Percentiles rank a stretch among this genome's conserved stretches.
Conservation (phyloP, 2,113 vertebrate genomes). For the Pollachius pollachius region DNA sequence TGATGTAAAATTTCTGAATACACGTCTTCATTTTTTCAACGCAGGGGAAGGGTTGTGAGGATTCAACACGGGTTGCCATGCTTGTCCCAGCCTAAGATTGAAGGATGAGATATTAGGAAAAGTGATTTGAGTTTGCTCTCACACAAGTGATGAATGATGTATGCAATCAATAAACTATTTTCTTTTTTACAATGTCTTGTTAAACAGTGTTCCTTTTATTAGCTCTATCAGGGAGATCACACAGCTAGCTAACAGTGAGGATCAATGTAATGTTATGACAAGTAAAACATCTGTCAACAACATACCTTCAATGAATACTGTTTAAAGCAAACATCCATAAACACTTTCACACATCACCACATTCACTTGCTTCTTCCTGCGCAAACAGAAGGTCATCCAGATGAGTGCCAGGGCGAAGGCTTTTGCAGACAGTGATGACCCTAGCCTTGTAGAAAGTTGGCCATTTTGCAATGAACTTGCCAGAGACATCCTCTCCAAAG, state of each 20-base stretch:
- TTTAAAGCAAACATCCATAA: not conserved
- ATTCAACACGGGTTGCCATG: not conserved
- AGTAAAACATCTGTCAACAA: not conserved
- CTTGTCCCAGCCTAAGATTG: no score
- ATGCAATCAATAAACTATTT: no score
- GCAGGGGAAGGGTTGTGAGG: not conserved
- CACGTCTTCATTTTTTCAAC: not conserved
- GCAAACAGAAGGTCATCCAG: slow-evolving; percentile 20
- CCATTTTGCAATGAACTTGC: slow-evolving; percentile 22
- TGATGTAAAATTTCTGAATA: slow-evolving; percentile 1
- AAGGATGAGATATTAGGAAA: no score
- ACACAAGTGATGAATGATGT: no score
- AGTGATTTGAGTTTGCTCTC: no score
- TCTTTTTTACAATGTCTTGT: no score
- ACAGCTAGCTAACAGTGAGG: not conserved
- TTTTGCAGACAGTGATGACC: slow-evolving; percentile 17
- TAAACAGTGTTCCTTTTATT: no score
- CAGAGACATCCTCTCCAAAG: slow-evolving; percentile 28
- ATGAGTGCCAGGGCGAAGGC: slow-evolving; percentile 8
- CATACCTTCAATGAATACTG: not conserved
- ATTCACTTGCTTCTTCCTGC: not conserved
- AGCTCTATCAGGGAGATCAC: not conserved
- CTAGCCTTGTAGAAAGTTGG: slow-evolving; percentile 37
- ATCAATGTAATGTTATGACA: not conserved
- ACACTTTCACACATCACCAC: not conserved